Evolutionary conservation across 2,888 invertebrate genomes (phyloP).

Genomic region (Congeria kusceri): DNA sequence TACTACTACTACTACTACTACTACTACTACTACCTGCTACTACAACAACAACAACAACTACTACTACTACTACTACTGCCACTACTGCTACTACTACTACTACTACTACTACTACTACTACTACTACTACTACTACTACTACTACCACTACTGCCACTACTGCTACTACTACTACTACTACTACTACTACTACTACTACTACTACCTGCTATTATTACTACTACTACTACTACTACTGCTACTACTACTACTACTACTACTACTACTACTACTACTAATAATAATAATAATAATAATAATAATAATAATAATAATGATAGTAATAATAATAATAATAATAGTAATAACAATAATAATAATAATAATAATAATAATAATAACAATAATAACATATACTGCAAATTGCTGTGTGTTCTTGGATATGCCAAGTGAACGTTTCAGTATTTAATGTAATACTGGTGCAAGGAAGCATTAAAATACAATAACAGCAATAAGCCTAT

Average conservation of each 20-base stretch:
- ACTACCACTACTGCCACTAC: constrained; percentile 7
- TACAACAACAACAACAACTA: constrained; percentile 1
- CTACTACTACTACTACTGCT: background rate
- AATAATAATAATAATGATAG: background rate
- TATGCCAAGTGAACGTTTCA: too few species aligned
- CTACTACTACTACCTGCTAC: constrained; percentile 11
- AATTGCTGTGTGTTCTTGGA: too few species aligned
- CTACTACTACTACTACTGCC: constrained; percentile 9
- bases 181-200: too few species aligned
- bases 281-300: background rate
- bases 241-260: background rate
- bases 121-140: constrained; percentile 13
- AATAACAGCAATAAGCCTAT: too few species aligned
- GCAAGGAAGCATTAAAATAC: too few species aligned
- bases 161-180: constrained; percentile 11
- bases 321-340: too few species aligned
- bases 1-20: constrained; percentile 9
- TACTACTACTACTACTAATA: background rate
- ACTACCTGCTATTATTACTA: too few species aligned
- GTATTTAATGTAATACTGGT: too few species aligned
- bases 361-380: too few species aligned
- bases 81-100: constrained; percentile 11
- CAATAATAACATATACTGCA: too few species aligned
- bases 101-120: constrained; percentile 8
- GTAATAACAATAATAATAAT: too few species aligned